These are phyloP conservation scores for Xiphophorus hellerii DNA, from an alignment of 2,113 vertebrate species.

Conservation along the genomic window DNA sequence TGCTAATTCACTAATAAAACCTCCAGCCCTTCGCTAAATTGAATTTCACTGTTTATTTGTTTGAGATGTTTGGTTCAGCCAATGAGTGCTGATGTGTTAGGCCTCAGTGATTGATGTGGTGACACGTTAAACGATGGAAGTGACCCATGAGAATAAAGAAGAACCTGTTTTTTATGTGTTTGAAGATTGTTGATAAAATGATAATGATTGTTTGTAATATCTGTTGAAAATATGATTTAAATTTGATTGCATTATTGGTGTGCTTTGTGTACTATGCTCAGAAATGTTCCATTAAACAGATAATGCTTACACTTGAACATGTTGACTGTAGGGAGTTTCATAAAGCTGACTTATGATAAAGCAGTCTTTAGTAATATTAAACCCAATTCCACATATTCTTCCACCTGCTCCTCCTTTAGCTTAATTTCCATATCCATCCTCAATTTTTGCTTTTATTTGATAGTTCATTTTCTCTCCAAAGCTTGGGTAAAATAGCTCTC, in stretches of 20 bases:
- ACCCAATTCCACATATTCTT: conserved; percentile 38
- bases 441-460: conserved; percentile 52
- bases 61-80: conserved; percentile 36
- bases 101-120: conserved; percentile 85
- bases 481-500: conserved; percentile 62
- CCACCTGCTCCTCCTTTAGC: conserved; percentile 31
- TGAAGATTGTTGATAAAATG: conserved; percentile 2
- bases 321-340: conserved; percentile 35
- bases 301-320: conserved; percentile 15
- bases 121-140: conserved; percentile 80
- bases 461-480: conserved; percentile 52
- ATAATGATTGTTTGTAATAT: not conserved
- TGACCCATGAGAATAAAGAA: conserved; percentile 58
- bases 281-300: not conserved
- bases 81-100: conserved; percentile 83
- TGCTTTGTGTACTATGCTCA: not conserved
- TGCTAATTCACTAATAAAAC: not conserved
- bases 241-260: not conserved
- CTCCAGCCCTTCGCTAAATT: not conserved
- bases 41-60: conserved; percentile 17
- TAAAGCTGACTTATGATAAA: conserved; percentile 26
- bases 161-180: conserved; percentile 23
- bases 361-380: conserved; percentile 36
- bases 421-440: conserved; percentile 50
- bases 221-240: not conserved